Percentiles rank a stretch among this genome's conserved stretches.
These are phyloP conservation scores for Illadopsis cleaveri DNA, from an alignment of 2,113 vertebrate species.

Conservation along the genomic window DNA sequence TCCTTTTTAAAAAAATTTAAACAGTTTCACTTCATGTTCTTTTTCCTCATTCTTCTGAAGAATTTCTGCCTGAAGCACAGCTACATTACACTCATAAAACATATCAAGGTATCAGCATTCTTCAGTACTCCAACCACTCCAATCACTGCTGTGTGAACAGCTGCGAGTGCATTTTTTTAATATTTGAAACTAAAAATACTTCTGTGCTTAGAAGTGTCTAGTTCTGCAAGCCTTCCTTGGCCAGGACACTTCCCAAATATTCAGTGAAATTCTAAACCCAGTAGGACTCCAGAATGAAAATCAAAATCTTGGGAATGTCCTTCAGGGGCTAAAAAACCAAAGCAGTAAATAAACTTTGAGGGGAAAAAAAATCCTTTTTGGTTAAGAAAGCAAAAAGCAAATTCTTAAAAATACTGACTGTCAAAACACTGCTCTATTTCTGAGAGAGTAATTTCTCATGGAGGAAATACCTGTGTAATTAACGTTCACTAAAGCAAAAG, in stretches of 20 bases:
- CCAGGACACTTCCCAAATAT: not conserved
- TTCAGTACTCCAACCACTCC: not conserved
- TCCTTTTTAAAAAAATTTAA: not conserved
- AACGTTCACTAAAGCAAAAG: not conserved
- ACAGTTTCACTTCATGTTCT: not conserved
- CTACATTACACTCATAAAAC: constrained; percentile 26
- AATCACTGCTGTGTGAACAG: constrained; percentile 20
- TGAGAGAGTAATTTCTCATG: not conserved
- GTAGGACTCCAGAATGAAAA: not conserved
- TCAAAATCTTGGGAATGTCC: not conserved
- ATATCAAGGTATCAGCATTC: constrained; percentile 53
- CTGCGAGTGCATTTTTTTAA: constrained; percentile 49
- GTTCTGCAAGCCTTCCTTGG: not conserved
- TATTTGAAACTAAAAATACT: constrained; percentile 30
- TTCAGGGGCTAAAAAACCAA: not conserved
- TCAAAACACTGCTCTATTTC: not conserved
- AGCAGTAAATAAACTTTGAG: not conserved
- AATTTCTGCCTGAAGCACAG: constrained; percentile 59
- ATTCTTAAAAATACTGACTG: not conserved
- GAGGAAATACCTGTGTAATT: not conserved
- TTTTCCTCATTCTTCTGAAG: constrained; percentile 38
- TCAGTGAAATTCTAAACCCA: not conserved
- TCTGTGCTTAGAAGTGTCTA: not conserved
- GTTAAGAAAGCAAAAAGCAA: not conserved
- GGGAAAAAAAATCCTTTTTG: not conserved